These are phyloP conservation scores for Lamprotornis superbus DNA, from an alignment of 2,113 vertebrate species.

Conservation along the genomic window DNA sequence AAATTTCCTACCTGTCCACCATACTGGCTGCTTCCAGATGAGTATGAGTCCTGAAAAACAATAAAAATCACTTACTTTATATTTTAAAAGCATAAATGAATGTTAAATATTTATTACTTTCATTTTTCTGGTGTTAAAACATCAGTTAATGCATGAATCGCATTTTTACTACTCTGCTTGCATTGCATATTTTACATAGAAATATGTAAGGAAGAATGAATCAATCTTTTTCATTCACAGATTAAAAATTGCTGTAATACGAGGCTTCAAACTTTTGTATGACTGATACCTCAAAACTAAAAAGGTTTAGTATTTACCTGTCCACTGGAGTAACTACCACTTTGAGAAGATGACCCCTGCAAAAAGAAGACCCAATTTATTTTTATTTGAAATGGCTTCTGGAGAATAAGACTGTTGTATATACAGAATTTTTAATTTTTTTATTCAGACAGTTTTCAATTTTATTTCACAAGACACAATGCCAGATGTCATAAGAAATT, in stretches of 20 bases:
- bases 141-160: neutral
- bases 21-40: slow-evolving; percentile 22
- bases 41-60: neutral
- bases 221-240: neutral
- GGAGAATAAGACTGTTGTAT: neutral
- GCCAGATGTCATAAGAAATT: neutral
- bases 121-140: neutral
- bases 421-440: neutral
- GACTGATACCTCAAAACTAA: neutral
- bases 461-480: neutral
- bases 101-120: neutral
- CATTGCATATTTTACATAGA: neutral
- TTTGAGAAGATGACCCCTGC: slow-evolving; percentile 51
- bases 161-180: neutral
- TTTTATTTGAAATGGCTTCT: neutral
- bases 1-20: slow-evolving; percentile 22
- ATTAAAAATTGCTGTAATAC: neutral
- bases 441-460: neutral
- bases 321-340: slow-evolving; percentile 21
- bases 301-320: slow-evolving; percentile 10
- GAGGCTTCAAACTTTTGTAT: neutral
- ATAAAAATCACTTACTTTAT: neutral
- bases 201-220: neutral
- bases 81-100: neutral
- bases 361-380: neutral